Base-by-base conservation (phyloP, 2,888 invertebrate species). In the Phlogophora meticulosa region DNA sequence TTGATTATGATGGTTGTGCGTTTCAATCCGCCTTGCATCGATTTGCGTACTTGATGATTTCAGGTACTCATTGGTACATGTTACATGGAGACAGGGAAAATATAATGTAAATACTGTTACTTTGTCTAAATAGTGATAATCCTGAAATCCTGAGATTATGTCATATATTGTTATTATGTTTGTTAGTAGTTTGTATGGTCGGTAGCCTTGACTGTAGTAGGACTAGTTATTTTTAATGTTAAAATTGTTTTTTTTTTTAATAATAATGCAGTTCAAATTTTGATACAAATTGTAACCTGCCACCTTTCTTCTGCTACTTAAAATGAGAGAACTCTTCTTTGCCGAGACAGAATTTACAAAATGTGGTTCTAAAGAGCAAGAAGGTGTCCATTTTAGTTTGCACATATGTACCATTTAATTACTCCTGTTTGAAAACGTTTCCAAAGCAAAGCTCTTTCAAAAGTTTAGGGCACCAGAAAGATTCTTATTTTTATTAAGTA, bases 1-100 rank as follows among this genome's bases (percentile, higher is more conserved):
- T 15, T 57, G 69, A 42, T 40, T 52, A 32, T 22, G 10, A 15
- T 49, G 17, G 9, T 68, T 32, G 34, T 70, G 45, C 45, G 45
- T 59, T 36, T 52, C 28, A 51, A 51, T 70, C 45, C 10, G 40
- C 58, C 72, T 17, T 43, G 59, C 51, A 36, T 22, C 15, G 40
- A 52, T 72, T 46, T 51, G 77, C n/a, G 34, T n/a, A 15, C n/a
- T 48, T 46, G n/a, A 40, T 20, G 13, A 48, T 48, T 72, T 45
- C 38, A 71, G 28, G 36, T 43, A 71, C 7, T 63, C 32, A 5
- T 40, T 34, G 11, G 20, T 36, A 48, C 24, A 11, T 24, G 43
- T 43, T 40, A 34, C 40, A 13, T 64, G 32, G 45, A 72, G 63
- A 49, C 42, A 22, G 42, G 49, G 43, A 74, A 67, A 42, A 32